These are phyloP conservation scores for Caenorhabditis remanei DNA, from an alignment of 1,140 invertebrate genomes.

Conservation along the genomic window DNA sequence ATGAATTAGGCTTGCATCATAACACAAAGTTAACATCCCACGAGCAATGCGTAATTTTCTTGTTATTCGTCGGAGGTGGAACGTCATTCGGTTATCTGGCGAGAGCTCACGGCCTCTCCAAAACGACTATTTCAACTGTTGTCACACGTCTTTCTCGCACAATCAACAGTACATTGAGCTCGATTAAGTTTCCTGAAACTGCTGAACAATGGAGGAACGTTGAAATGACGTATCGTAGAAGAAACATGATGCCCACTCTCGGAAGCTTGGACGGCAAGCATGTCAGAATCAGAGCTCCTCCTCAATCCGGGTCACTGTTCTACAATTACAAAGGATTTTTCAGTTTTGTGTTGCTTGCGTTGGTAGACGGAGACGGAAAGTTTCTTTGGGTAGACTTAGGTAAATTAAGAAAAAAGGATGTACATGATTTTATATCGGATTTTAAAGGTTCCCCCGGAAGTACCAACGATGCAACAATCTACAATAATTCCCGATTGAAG, in stretches of 20 bases:
- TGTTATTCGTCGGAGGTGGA: too few relatives aligned
- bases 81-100: not conserved
- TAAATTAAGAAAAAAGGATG: not conserved
- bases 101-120: not conserved
- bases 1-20: too few relatives aligned
- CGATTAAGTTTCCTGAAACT: not conserved
- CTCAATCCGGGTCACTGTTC: not conserved
- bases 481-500: not conserved
- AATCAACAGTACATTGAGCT: not conserved
- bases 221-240: not conserved
- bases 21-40: too few relatives aligned
- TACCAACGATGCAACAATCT: not conserved
- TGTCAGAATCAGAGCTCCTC: slow-evolving; percentile 23
- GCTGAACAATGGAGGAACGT: not conserved
- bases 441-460: not conserved
- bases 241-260: not conserved
- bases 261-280: slow-evolving; percentile 21
- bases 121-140: not conserved
- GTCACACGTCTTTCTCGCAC: not conserved
- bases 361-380: not conserved
- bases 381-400: not conserved
- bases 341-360: not conserved
- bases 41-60: too few relatives aligned
- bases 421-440: not conserved
- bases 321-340: slow-evolving; percentile 33